Percentiles rank a stretch among this genome's conserved stretches.
Conservation (phyloP, 37 sponge, comb jelly and placozoan genomes). For the Oopsacas minuta region DNA sequence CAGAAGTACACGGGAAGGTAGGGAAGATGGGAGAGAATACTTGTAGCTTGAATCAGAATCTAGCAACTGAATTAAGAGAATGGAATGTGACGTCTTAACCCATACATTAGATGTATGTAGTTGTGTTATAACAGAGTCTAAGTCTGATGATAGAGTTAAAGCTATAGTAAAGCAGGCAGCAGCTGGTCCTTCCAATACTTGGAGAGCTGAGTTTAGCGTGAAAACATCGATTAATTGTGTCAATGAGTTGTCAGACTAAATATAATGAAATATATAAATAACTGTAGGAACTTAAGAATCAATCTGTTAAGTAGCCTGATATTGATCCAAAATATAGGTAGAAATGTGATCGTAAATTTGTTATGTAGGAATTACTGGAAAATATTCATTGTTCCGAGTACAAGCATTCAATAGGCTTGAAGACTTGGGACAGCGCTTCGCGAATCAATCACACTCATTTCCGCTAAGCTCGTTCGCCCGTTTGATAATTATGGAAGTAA, state of each 20-base stretch:
- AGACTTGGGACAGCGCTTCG: too few relatives aligned
- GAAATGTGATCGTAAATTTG: too few relatives aligned
- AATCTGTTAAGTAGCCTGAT: too few relatives aligned
- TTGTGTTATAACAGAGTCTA: not conserved
- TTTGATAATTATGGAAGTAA: too few relatives aligned
- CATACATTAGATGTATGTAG: not conserved
- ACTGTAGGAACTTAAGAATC: too few relatives aligned
- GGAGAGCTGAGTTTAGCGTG: not conserved
- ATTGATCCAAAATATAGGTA: too few relatives aligned
- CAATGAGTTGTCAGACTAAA: not conserved
- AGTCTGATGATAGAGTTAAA: not conserved
- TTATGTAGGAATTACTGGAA: too few relatives aligned
- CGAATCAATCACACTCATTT: too few relatives aligned
- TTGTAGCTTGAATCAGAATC: not conserved
- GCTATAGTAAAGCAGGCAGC: not conserved
- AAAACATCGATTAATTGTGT: not conserved
- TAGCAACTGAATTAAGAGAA: constrained; percentile 4
- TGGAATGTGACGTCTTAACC: not conserved
- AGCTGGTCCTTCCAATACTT: not conserved
- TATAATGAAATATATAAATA: too few relatives aligned
- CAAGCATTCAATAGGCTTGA: too few relatives aligned
- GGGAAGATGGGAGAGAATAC: not conserved
- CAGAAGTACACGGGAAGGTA: not conserved
- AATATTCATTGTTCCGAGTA: too few relatives aligned
- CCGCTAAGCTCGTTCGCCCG: too few relatives aligned